phyloP scores from a whole-genome alignment of 2,113 vertebrate species.

The Chitala chitala region DNA sequence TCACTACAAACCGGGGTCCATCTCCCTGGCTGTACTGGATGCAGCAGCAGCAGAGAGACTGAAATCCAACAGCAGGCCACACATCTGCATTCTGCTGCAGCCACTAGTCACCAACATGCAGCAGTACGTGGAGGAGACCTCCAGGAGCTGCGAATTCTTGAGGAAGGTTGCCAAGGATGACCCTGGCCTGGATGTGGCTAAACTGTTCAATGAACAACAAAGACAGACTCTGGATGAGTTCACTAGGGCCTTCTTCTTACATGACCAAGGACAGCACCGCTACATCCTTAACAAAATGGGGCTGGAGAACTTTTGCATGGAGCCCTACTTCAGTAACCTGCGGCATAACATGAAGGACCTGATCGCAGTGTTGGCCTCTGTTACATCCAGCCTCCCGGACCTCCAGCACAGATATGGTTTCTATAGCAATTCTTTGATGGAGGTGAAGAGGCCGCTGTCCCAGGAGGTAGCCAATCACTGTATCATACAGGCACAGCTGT shows the following conservation, averaged over 20 bases:
- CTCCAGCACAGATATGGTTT: conserved; percentile 71
- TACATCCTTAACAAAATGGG: conserved; percentile 74
- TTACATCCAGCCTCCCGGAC: conserved; percentile 75
- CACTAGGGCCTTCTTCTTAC: conserved; percentile 71
- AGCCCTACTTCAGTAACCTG: conserved; percentile 81
- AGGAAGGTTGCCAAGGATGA: conserved; percentile 61
- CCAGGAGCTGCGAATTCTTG: conserved; percentile 79
- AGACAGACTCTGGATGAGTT: conserved; percentile 70
- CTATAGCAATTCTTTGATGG: conserved; percentile 55
- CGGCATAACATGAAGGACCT: conserved; percentile 87
- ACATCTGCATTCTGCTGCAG: conserved; percentile 79
- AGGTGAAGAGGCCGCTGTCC: conserved; percentile 51
- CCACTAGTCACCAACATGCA: conserved; percentile 70
- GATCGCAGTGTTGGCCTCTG: conserved; percentile 73
- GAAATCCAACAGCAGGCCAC: conserved; percentile 84
- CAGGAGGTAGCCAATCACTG: conserved; percentile 82
- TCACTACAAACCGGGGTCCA: conserved; percentile 25
- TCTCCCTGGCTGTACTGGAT: conserved; percentile 71
- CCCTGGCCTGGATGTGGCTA: conserved; percentile 44
- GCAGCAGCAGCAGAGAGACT: conserved; percentile 78
- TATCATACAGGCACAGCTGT: conserved; percentile 79
- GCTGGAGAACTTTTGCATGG: conserved; percentile 82
- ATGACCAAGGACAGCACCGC: conserved; percentile 64
- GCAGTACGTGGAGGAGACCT: conserved; percentile 82
- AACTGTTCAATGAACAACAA: conserved; percentile 71